Evolutionary conservation across 2,888 invertebrate species (phyloP).

Genomic region (Zonitis immaculata): DNA sequence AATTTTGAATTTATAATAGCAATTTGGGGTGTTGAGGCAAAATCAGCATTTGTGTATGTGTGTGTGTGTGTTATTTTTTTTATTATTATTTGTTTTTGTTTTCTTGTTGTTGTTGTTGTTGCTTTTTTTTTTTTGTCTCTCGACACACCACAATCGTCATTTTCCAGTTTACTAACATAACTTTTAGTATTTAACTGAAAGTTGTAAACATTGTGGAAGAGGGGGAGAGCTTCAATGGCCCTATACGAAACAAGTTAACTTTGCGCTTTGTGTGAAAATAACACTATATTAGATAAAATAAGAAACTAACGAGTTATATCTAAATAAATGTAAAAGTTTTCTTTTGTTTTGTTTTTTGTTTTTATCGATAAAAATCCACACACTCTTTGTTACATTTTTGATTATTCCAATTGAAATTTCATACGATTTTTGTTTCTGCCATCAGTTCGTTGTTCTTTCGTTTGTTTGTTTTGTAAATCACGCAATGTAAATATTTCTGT

Average conservation of each 20-base stretch:
- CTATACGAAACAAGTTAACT: neutral
- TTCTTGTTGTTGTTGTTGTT: too few species aligned
- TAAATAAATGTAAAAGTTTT: neutral
- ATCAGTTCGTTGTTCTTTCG: too few species aligned
- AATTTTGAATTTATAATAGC: neutral
- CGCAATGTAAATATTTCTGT: too few species aligned
- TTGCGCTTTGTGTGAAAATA: neutral
- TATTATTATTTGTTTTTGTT: too few species aligned
- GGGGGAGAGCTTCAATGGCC: neutral
- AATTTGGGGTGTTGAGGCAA: constrained; percentile 1
- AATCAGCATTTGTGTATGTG: too few species aligned
- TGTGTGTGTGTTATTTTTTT: too few species aligned
- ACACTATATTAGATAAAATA: neutral
- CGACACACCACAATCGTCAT: constrained; percentile 4
- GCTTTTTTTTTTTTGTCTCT: too few species aligned
- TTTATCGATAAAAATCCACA: too few species aligned
- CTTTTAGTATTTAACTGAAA: constrained; percentile 9
- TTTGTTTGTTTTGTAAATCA: too few species aligned
- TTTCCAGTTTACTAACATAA: constrained; percentile 9
- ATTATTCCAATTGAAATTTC: too few species aligned
- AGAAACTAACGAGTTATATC: neutral
- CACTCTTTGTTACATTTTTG: too few species aligned
- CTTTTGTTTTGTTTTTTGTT: neutral
- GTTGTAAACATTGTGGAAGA: constrained; percentile 12
- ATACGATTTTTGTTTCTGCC: too few species aligned